Base-by-base conservation (phyloP, 2,888 invertebrate species). In the Parnassius smintheus region DNA sequence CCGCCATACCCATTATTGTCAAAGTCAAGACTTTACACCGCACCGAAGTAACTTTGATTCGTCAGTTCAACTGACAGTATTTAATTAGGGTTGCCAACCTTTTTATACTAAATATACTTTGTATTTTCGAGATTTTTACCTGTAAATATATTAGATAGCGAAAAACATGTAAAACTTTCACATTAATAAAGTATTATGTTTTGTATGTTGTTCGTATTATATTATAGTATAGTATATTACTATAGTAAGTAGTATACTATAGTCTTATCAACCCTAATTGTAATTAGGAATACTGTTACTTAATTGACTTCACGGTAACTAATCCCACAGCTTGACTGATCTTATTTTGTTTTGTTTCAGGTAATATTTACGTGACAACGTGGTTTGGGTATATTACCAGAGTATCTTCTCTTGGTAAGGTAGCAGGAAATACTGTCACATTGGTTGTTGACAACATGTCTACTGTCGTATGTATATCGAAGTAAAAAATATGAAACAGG, bases 1-100 rank as follows among this genome's bases (percentile, higher is more conserved):
- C 80, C 81, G 79, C 83, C 80, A 81, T 87, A 85, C 83, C 89
- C 85, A 88, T 91, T 90, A 90, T 90, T 89, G 86, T 88, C 86
- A 83, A 83, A 89, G 85, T 87, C 88, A 83, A 88, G 88, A 84
- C 83, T 86, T 80, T 86, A 85, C 84, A 35, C 35, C 35, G 35
- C 44, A 85, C 80, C 83, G 80, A 77, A 87, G 83, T 83, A 84
- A 89, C 85, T 90, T 88, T 85, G 87, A 88, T 88, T 89, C 89
- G 85, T 89, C 89, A 90, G 86, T 89, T 83, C 81, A 80, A 76
- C 76, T 76, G 77, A 82, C 81, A 83, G 86, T 85, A 86, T 88
- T 35, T 35, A 7, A 35, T 35, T 35, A 35, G 35, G 35, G 35
- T 7, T 35, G 35, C 35, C 35, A 35, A 35, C 35, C 7, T 35